Evolutionary conservation across 2,113 vertebrate genomes (phyloP), one percentile per base, ranked within the genome.

Genomic region (Herpetotheres cachinnans): DNA sequence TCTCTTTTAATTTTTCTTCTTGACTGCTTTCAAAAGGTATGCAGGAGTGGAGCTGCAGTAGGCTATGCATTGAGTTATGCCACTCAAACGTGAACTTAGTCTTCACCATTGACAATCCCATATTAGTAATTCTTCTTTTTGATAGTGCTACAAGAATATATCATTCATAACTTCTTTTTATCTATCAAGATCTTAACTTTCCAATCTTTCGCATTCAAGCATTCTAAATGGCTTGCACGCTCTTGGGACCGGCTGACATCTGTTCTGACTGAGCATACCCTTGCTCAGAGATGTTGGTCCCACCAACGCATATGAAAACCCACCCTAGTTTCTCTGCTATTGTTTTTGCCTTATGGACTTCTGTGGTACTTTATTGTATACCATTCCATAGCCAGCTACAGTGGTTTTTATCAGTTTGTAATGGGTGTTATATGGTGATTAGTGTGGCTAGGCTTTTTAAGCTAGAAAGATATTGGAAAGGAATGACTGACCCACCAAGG

Each of bases 271-370:
- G 4, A 2, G 13, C 40, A 12, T 30, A 56, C 0, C 30, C 36
- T 66, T 4, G 2, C 26, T 62, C 20, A 0, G 0, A 5, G 36
- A 15, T 44, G 44, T 18, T 86, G 10, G 26, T 30, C 30, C 61
- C 26, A 38, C 42, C 16, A 29, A 7, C 0, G 0, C 0, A 0
- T 38, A 6, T 14, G 38, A 22, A 73, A 58, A 25, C 20, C 13
- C 40, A 25, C 34, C 30, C 13, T 27, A 22, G 29, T 22, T 78
- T 13, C 54, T 69, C 42, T 34, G 1, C 16, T 58, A 6, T 1
- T 44, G 16, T 6, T 50, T 56, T 72, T 58, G 21, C 6, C 10
- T 25, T 0, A 0, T 40, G 52, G 42, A 15, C 3, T 77, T 44
- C 14, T 26, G 26, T 55, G 61, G 17, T 32, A 16, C 21, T 38